Evolutionary conservation across 2,113 vertebrate genomes (phyloP).

Genomic region (Corythornis vintsioides): DNA sequence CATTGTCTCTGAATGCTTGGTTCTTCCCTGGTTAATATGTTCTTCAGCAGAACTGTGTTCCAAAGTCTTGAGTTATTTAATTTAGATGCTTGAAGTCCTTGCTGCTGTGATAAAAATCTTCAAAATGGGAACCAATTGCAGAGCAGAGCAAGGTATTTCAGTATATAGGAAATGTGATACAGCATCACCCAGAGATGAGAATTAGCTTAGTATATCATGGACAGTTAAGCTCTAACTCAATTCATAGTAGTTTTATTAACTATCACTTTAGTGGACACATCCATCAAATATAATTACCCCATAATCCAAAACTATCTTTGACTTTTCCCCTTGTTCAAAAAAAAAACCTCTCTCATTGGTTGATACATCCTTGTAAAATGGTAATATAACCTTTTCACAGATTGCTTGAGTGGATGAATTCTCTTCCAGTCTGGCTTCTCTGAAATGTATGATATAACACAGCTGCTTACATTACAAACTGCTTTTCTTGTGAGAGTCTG

Average conservation of each 20-base stretch:
- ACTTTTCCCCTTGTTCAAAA: background rate
- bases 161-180: background rate
- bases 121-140: background rate
- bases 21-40: background rate
- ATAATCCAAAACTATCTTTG: background rate
- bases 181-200: background rate
- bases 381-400: background rate
- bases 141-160: background rate
- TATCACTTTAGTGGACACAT: background rate
- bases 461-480: background rate
- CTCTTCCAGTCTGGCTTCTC: background rate
- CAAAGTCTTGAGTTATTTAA: background rate
- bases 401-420: background rate
- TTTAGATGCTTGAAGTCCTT: background rate
- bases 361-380: background rate
- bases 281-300: background rate
- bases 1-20: background rate
- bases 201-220: background rate
- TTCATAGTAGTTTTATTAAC: conserved; percentile 7
- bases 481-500: background rate
- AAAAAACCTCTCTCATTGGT: background rate
- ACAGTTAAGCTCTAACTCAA: background rate
- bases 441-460: background rate
- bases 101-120: background rate
- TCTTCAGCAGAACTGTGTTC: background rate